Base-by-base conservation (phyloP, 2,113 vertebrate species). In the Origma solitaria region DNA sequence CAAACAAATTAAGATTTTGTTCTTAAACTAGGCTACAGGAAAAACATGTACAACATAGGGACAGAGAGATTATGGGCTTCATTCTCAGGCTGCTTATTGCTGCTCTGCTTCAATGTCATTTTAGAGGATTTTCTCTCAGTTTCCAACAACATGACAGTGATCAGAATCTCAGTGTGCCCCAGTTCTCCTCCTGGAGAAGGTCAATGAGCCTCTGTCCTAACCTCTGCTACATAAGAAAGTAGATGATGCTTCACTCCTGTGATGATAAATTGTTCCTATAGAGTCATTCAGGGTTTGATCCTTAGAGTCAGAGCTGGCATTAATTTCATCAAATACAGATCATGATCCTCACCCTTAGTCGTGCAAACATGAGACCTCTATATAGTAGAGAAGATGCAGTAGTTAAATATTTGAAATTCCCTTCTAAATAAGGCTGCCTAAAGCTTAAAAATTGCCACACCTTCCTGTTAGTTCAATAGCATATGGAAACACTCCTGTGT, bases 1-100 rank as follows among this genome's bases (percentile, higher is more conserved):
- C 93, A 90, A 94, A 92, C 75, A 96, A 86, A 94, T 93, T 80
- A 92, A 62, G 54, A 64, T 80, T 94, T 94, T 88, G 28, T 71
- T 62, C 68, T 81, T 90, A 81, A 92, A 86, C 75, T 24, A 75
- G 68, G 50, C 79, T 75, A 68, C 37, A 71, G 58, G 81, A 51
- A 81, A 86, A 96, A 71, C 79, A 95, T 71, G 90, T 51, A 62
- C 31, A 92, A 76, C 69, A 86, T 25, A 44, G n/a, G 38, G 79
- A 85, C 49, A 70, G 58, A 71, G 66, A 95, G 90, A 96, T 96
- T 92, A 94, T 35, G 47, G 71, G 68, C 64, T 81, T 90, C 44
- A 15, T 64, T 90, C 60, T 95, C 87, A 86, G 51, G 50, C 68
- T 90, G 76, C 28, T 92, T 81, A 81, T 81, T 94, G 58, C 38